Base-by-base conservation (phyloP, 2,888 invertebrate genomes). In the Aphrophora alni region DNA sequence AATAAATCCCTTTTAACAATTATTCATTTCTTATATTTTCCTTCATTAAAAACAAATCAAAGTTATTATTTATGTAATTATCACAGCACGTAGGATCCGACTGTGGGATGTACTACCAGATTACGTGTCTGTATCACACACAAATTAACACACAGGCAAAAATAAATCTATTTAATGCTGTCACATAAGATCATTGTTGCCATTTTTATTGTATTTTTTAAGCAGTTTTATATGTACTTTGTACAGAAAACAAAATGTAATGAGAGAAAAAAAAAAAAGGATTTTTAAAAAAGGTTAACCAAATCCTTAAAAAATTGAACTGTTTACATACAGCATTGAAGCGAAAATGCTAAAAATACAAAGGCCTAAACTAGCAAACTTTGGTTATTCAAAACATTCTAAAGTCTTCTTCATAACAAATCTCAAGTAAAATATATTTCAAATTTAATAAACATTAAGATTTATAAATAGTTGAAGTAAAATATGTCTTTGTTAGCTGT, bases 141-240 rank as follows among this genome's bases (percentile, higher is more conserved):
- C n/a, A 59, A 59, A 59, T 59, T 59, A 59, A 59, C 59, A 59
- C 59, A 59, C 59, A 59, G 59, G 59, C 59, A 59, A 59, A 59
- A 59, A 21, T 59, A 59, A 59, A 59, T 21, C 21, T 59, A 59
- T 21, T 59, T 21, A 21, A 59, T 59, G 21, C 59, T 59, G 59
- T 59, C 59, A 59, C 59, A 59, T 59, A 21, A 21, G 21, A 12
- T 59, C 59, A 59, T 59, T 59, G 59, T 59, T 59, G 59, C 59
- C n/a, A 59, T 21, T 59, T 59, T 59, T 12, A 8, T 3, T 21
- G 1, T 59, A 8, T 3, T 21, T n/a, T 59, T 8, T 21, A 59
- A 59, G 21, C 59, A 59, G 59, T 59, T 59, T 59, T 14, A 59
- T 21, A 59, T 21, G 3, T 21, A 21, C 21, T 59, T 59, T 59